Conservation (phyloP, 2,113 vertebrate species). For the Pantherophis guttatus region DNA sequence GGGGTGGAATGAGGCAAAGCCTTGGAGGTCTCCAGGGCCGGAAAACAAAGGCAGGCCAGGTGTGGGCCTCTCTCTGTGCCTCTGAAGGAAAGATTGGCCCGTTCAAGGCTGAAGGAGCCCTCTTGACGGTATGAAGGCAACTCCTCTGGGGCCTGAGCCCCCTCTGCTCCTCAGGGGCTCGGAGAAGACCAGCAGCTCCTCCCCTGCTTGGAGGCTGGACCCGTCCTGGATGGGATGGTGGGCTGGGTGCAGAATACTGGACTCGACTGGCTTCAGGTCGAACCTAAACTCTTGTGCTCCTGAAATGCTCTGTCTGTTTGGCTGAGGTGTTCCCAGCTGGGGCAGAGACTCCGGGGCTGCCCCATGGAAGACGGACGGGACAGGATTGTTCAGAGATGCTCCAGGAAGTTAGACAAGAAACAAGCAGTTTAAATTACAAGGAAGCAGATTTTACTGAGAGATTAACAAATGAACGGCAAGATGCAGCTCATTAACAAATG, state of each 20-base stretch:
- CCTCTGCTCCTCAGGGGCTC: not conserved
- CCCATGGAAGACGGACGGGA: not conserved
- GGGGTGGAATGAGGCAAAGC: not conserved
- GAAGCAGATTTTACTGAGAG: not conserved
- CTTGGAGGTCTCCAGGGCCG: not conserved
- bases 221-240: not conserved
- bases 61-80: not conserved
- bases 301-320: not conserved
- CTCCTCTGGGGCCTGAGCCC: not conserved
- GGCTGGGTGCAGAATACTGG: not conserved
- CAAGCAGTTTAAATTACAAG: not conserved
- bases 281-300: not conserved
- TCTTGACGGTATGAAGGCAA: not conserved
- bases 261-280: not conserved
- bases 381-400: not conserved
- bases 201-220: not conserved
- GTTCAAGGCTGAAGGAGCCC: no score
- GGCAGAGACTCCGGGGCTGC: not conserved
- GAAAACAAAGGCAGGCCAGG: not conserved
- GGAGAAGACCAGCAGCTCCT: not conserved
- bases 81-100: not conserved
- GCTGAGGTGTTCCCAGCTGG: not conserved
- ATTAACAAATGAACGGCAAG: not conserved
- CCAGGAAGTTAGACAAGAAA: not conserved
- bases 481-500: no score